phyloP scores from a whole-genome alignment of 2,113 vertebrate genomes.

The Tenrec ecaudatus region DNA sequence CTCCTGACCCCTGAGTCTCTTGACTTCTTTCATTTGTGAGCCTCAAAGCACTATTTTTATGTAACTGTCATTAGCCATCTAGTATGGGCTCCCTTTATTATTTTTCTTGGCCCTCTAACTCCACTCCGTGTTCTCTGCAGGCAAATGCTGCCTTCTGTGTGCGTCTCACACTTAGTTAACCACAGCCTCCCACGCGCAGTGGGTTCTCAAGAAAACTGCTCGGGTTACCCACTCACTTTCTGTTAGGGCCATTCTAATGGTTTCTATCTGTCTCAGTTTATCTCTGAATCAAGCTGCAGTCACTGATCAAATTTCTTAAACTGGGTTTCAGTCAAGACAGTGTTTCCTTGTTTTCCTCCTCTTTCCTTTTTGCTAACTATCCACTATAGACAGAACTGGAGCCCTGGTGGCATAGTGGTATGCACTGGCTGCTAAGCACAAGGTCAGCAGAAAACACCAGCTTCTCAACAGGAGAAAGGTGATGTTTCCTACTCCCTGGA shows the following conservation, averaged over 20 bases:
- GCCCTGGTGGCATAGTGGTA: neutral
- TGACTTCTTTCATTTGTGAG: conserved; percentile 2
- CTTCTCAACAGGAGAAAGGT: no score
- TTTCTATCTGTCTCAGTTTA: neutral
- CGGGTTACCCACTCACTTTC: neutral
- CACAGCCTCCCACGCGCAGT: fast-evolving
- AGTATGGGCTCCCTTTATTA: neutral
- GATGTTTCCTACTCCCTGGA: no score
- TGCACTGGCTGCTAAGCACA: no score
- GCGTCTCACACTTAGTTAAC: neutral
- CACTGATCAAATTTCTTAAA: neutral
- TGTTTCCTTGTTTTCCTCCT: neutral
- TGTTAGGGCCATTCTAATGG: neutral
- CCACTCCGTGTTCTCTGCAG: neutral
- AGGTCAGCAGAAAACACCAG: no score
- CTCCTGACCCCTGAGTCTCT: neutral
- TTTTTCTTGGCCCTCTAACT: neutral
- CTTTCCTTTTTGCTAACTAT: neutral
- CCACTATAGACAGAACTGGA: neutral
- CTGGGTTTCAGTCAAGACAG: neutral
- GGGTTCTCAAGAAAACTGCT: neutral
- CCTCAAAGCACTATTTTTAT: neutral
- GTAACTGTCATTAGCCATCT: neutral
- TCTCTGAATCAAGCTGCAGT: neutral
- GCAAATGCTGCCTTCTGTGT: neutral